phyloP scores from a whole-genome alignment of 2,888 invertebrate genomes.

The Xestobium rufovillosum region DNA sequence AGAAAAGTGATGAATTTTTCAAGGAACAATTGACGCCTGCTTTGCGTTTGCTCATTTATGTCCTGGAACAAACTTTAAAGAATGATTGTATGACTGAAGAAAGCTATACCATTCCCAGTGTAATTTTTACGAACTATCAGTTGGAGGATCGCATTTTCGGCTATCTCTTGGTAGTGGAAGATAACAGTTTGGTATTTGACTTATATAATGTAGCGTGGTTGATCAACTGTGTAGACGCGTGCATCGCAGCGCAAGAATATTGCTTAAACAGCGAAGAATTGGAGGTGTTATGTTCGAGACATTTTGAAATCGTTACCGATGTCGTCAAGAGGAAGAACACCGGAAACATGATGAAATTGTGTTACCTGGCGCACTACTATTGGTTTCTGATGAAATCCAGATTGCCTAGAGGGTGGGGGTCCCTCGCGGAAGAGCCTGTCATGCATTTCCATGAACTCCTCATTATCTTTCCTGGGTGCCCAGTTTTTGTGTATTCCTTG shows the following conservation, averaged over 20 bases:
- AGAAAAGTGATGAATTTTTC: conserved; percentile 47
- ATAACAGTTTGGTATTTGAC: conserved; percentile 1
- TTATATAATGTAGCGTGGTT: conserved; percentile 23
- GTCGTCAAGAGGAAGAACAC: too few relatives aligned
- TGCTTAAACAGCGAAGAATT: too few relatives aligned
- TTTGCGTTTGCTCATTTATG: conserved; percentile 49
- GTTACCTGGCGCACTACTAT: conserved; percentile 39
- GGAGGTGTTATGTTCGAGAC: too few relatives aligned
- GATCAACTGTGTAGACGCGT: background rate
- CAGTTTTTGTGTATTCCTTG: too few relatives aligned
- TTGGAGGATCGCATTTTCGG: conserved; percentile 14
- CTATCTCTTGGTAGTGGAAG: background rate
- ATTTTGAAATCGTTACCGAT: too few relatives aligned
- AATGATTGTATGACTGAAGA: too few relatives aligned
- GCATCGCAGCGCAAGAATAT: too few relatives aligned
- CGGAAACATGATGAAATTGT: conserved; percentile 37
- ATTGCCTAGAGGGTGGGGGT: too few relatives aligned
- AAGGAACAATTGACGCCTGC: conserved; percentile 50
- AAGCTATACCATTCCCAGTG: conserved; percentile 28
- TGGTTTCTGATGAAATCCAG: too few relatives aligned
- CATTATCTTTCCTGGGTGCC: too few relatives aligned
- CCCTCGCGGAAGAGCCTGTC: too few relatives aligned
- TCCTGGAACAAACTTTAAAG: conserved; percentile 52
- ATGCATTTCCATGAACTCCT: too few relatives aligned
- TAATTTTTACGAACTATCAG: conserved; percentile 43